phyloP scores from a whole-genome alignment of 1,140 invertebrate genomes.

The Drosophila gunungcola region DNA sequence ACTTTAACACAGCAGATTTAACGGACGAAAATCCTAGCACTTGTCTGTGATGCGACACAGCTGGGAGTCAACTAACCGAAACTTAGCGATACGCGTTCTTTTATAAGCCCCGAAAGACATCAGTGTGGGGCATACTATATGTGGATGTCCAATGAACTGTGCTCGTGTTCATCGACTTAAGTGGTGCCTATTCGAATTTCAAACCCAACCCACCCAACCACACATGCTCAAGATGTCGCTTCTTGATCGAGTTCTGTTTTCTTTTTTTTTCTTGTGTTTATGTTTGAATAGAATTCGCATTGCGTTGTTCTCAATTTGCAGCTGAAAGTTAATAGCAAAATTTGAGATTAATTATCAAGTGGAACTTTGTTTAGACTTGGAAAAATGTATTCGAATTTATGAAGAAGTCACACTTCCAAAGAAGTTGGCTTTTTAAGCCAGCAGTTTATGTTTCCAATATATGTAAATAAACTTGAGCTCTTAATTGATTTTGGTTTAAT shows the following conservation, averaged over 20 bases:
- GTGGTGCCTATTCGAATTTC: slow-evolving; percentile 15
- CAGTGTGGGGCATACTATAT: slow-evolving; percentile 14
- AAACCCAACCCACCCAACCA: slow-evolving; percentile 27
- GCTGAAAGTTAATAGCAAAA: slow-evolving; percentile 6
- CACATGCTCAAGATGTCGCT: slow-evolving; percentile 26
- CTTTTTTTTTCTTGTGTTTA: slow-evolving; percentile 2
- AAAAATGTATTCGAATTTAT: background rate
- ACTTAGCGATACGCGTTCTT: slow-evolving; percentile 29
- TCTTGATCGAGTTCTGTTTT: slow-evolving; percentile 26
- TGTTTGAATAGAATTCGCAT: slow-evolving; percentile 2
- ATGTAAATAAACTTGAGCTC: background rate
- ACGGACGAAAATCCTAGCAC: slow-evolving; percentile 31
- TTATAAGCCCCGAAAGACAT: slow-evolving; percentile 18
- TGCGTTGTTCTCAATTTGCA: slow-evolving; percentile 1
- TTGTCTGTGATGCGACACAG: slow-evolving; percentile 44
- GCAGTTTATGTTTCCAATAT: background rate
- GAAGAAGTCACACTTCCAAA: background rate
- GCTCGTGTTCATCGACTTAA: slow-evolving; percentile 23
- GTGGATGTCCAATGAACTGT: slow-evolving; percentile 24
- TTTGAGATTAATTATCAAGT: background rate
- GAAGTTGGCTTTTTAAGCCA: background rate
- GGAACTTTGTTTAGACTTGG: background rate
- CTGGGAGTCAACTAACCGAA: slow-evolving; percentile 45
- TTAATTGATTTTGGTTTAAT: background rate
- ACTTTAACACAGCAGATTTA: slow-evolving; percentile 7